phyloP scores from a whole-genome alignment of 2,797 vertebrate species.

The Notamacropus eugenii region DNA sequence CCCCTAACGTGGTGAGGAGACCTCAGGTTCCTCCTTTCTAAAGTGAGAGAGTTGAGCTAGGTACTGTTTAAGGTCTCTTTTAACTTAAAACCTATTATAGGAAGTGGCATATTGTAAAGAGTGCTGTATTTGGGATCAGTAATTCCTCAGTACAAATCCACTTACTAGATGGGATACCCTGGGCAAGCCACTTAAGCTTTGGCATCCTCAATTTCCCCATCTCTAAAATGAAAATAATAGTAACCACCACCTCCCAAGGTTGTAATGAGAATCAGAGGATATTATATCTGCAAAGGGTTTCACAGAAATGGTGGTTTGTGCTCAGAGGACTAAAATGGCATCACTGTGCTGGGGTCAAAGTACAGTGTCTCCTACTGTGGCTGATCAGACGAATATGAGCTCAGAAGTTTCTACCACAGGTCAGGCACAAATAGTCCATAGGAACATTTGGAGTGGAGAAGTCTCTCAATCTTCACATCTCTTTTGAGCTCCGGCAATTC shows the following conservation, averaged over 20 bases:
- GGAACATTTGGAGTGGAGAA: background rate
- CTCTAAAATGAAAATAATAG: background rate
- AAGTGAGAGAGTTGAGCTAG: background rate
- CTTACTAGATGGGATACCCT: background rate
- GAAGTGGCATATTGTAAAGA: background rate
- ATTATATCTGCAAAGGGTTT: background rate
- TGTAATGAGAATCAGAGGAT: background rate
- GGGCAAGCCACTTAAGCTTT: background rate
- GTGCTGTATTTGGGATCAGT: background rate
- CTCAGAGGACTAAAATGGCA: background rate
- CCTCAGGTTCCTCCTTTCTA: background rate
- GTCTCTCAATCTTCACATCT: background rate
- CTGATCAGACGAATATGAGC: background rate
- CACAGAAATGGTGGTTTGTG: background rate
- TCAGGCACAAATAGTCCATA: background rate
- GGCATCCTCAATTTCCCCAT: background rate
- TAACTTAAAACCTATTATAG: background rate
- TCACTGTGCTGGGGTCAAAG: background rate
- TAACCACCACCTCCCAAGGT: background rate
- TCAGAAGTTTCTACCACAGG: background rate
- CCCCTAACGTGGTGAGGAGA: background rate
- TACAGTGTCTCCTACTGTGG: background rate
- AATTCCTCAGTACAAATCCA: background rate
- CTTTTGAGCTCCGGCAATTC: background rate
- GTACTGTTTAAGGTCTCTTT: background rate